These are phyloP conservation scores for Danaus melanippus DNA, from an alignment of 1,140 invertebrate species.

Conservation along the genomic window DNA sequence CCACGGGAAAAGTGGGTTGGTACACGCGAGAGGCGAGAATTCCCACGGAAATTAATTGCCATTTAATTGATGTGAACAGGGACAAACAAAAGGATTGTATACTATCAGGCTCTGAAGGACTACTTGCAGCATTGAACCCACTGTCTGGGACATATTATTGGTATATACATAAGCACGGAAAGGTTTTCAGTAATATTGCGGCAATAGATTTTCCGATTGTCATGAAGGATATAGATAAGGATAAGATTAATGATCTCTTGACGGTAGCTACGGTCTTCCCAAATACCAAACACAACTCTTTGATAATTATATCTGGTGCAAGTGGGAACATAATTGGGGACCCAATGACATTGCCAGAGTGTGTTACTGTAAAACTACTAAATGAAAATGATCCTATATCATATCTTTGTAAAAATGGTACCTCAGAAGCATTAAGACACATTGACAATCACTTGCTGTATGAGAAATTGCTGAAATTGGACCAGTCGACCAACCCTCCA, in stretches of 20 bases:
- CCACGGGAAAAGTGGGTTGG: slow-evolving; percentile 77
- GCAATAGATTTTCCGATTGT: slow-evolving; percentile 78
- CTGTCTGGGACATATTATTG: slow-evolving; percentile 78
- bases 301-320: slow-evolving; percentile 77
- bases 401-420: slow-evolving; percentile 71
- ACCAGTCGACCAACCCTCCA: slow-evolving; percentile 59
- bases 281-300: slow-evolving; percentile 71
- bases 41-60: slow-evolving; percentile 80
- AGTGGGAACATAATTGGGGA: slow-evolving; percentile 74
- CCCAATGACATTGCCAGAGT: slow-evolving; percentile 68
- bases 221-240: slow-evolving; percentile 80
- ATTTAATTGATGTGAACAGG: slow-evolving; percentile 78
- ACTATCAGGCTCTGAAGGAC: slow-evolving; percentile 77
- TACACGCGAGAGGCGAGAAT: slow-evolving; percentile 75
- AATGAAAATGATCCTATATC: slow-evolving; percentile 48
- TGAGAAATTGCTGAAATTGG: slow-evolving; percentile 43
- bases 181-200: slow-evolving; percentile 65
- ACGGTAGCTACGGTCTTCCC: slow-evolving; percentile 70
- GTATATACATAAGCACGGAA: slow-evolving; percentile 74
- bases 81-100: slow-evolving; percentile 82
- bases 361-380: slow-evolving; percentile 58
- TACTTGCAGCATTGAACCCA: slow-evolving; percentile 79
- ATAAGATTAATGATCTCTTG: slow-evolving; percentile 79
- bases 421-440: slow-evolving; percentile 48
- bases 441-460: slow-evolving; percentile 38